phyloP scores from a whole-genome alignment of 1,140 invertebrate species.

The Lineus longissimus region DNA sequence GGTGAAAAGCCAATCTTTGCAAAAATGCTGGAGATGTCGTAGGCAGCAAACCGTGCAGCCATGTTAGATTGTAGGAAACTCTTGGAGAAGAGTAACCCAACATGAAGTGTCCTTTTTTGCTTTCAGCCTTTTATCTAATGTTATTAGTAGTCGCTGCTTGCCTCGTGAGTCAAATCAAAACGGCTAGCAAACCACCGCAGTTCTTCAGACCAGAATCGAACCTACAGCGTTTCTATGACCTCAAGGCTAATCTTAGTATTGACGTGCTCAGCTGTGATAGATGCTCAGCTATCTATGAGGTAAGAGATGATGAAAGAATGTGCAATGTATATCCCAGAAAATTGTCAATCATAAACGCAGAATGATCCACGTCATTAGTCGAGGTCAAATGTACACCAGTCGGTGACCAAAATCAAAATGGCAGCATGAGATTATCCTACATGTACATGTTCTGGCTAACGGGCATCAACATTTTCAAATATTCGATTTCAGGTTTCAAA shows the following conservation, averaged over 20 bases:
- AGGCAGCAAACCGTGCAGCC: too few relatives aligned
- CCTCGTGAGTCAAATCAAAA: conserved; percentile 30
- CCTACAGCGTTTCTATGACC: conserved; percentile 39
- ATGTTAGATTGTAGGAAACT: too few relatives aligned
- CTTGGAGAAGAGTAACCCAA: too few relatives aligned
- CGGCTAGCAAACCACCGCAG: conserved; percentile 39
- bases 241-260: conserved; percentile 42
- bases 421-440: too few relatives aligned
- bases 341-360: not conserved
- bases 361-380: not conserved
- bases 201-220: conserved; percentile 40
- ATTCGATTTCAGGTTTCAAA: too few relatives aligned
- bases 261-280: conserved; percentile 32
- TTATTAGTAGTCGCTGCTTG: conserved; percentile 29
- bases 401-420: not conserved
- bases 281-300: conserved; percentile 32
- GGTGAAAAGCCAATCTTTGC: too few relatives aligned
- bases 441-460: too few relatives aligned
- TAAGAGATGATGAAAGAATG: not conserved
- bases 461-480: too few relatives aligned
- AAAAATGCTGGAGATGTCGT: too few relatives aligned
- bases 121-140: conserved; percentile 30
- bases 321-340: too few relatives aligned
- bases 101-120: not conserved
- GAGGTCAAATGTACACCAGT: not conserved